Base-by-base conservation (phyloP, 2,888 invertebrate species). In the Periphyllus acericola region DNA sequence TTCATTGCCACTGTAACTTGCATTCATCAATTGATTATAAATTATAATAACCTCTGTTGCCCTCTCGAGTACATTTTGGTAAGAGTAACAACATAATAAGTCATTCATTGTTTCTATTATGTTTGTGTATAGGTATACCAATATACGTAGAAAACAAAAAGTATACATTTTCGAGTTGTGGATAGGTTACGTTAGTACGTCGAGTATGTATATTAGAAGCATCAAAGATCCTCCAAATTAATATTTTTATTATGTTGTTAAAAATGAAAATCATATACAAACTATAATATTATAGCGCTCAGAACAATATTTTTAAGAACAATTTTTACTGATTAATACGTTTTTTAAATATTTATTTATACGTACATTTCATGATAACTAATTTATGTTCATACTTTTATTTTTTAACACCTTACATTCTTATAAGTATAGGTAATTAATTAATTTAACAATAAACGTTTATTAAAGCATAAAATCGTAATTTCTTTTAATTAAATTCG, bases 1-100 rank as follows among this genome's bases (percentile, higher is more conserved):
- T 80, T 36, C 66, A 66, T 80, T 80, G 80, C 55, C 79, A 34
- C 55, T 25, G 79, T 34, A 25, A 79, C 34, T 55, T 34, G 55
- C 25, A 52, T 79, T 79, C 14, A 79, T 55, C 34, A 25, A 55
- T 52, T 79, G 55, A 55, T 79, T 78, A 78, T 32, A 17, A n/a
- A 40, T 75, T 46, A 75, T 75, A 21, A 25, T 78, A 55, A n/a
- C 60, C 19, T 79, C 25, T 36, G 29, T 40, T n/a, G n/a, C 66
- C 19, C 34, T 19, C 32, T 14, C 36, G 60, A 55, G 66, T 66
- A 80, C 34, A n/a, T 66, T 66, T 40, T 29, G 36, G 40, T 19
- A 11, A 66, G 80, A 80, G 36, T 40, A 80, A 79, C n/a, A 29
- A n/a, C 29, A 66, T 19, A 66, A 66, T 19, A 11, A 40, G 36